Evolutionary conservation across 2,113 vertebrate species (phyloP).

Genomic region (Capreolus pygargus): DNA sequence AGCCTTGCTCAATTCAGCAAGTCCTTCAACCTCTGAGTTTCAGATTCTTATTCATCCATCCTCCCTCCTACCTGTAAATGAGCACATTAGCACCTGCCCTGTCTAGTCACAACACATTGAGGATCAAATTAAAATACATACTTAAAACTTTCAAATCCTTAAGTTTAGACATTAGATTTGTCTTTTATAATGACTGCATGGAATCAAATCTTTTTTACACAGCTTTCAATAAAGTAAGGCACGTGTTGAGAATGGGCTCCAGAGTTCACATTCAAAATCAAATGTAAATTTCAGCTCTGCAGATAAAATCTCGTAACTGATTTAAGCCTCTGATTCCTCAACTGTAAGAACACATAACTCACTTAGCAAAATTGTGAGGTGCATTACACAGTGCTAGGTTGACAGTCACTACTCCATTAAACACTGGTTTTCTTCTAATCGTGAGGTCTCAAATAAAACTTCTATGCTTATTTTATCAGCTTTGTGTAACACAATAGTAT

Average conservation of each 20-base stretch:
- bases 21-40: neutral
- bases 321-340: neutral
- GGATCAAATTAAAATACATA: neutral
- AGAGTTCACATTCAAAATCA: neutral
- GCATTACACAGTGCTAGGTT: neutral
- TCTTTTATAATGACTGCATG: neutral
- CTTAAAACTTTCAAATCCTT: neutral
- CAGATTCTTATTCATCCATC: neutral
- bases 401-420: neutral
- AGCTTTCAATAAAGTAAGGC: neutral
- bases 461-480: neutral
- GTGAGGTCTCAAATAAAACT: neutral
- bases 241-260: neutral
- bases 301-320: neutral
- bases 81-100: neutral
- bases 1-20: neutral
- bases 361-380: neutral
- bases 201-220: neutral
- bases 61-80: neutral
- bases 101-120: neutral
- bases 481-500: neutral
- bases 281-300: slow-evolving; percentile 18
- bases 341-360: neutral
- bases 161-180: neutral
- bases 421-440: neutral